These are phyloP conservation scores for Patella pellucida DNA, from an alignment of 2,888 invertebrate species.

Conservation along the genomic window DNA sequence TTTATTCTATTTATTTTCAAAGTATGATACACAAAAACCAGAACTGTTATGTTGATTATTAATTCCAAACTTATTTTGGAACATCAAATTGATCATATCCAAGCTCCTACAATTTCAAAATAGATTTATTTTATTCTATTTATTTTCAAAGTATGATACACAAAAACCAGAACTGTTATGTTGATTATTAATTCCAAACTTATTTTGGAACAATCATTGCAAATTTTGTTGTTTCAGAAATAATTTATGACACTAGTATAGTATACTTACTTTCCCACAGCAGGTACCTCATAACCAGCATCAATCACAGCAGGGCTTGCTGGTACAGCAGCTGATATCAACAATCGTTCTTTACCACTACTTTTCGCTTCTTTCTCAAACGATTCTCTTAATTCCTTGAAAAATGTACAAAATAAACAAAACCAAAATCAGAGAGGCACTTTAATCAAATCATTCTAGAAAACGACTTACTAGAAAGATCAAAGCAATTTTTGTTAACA, in stretches of 20 bases:
- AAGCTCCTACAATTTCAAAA: constrained; percentile 36
- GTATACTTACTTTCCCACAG: constrained; percentile 35
- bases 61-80: too few relatives aligned
- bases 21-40: background rate
- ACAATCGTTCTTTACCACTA: constrained; percentile 34
- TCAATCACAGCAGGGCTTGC: constrained; percentile 43
- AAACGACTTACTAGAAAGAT: too few relatives aligned
- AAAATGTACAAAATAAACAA: background rate
- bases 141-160: background rate
- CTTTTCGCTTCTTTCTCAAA: constrained; percentile 41
- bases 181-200: too few relatives aligned
- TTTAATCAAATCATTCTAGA: too few relatives aligned
- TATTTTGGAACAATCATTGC: too few relatives aligned
- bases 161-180: background rate
- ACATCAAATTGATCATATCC: constrained; percentile 50
- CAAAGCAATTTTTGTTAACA: too few relatives aligned
- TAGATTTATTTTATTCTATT: too few relatives aligned
- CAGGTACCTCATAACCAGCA: constrained; percentile 46
- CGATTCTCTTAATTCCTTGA: constrained; percentile 22
- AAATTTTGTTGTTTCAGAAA: background rate
- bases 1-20: too few relatives aligned
- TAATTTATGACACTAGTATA: background rate
- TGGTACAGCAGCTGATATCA: constrained; percentile 54
- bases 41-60: too few relatives aligned
- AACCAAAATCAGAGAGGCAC: too few relatives aligned